Evolutionary conservation across 2,113 vertebrate species (phyloP), one percentile per base, ranked within the genome.

Genomic region (Panthera tigris): DNA sequence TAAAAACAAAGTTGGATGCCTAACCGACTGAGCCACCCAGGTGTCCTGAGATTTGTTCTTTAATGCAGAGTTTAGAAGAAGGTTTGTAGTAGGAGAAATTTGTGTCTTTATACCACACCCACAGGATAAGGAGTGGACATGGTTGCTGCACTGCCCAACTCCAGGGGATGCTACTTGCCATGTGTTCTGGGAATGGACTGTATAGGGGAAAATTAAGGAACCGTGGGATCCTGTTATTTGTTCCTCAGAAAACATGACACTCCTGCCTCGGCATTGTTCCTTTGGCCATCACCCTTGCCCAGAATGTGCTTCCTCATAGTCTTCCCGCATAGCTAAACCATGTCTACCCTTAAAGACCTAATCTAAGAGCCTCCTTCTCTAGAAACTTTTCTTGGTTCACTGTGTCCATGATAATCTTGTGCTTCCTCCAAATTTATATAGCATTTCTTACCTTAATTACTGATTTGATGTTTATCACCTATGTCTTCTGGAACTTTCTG

Each of bases 401-500:
- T 74, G 1, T 90, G 25, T 76, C 57, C 15, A 2, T 83, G 69
- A 31, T 52, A 65, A 66, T 82, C 73, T 65, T 52, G 9, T 61
- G 25, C 73, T 88, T 94, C 48, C 33, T 94, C 16, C 79, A 92
- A 45, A 92, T 36, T 91, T 68, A 69, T 23, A 4, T 52, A 48
- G 12, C 45, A n/a, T 48, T 94, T 89, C 7, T 87, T 95, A 36
- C 55, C 78, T 86, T 74, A 48, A 25, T 94, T 92, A 74, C 12
- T 92, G 15, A 74, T 78, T 81, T 83, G 81, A 55, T 87, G 11
- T 21, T 52, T 48, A 5, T 86, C 12, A 63, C 23, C 12, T 86
- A 18, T 71, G 23, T 93, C 90, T 96, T 92, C 13, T 94, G 83
- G 89, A 94, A 55, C 89, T 97, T 4, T 83, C 27, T 94, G 94